Evolutionary conservation across 1,140 invertebrate species (phyloP).

Genomic region (Lethrus apterus): DNA sequence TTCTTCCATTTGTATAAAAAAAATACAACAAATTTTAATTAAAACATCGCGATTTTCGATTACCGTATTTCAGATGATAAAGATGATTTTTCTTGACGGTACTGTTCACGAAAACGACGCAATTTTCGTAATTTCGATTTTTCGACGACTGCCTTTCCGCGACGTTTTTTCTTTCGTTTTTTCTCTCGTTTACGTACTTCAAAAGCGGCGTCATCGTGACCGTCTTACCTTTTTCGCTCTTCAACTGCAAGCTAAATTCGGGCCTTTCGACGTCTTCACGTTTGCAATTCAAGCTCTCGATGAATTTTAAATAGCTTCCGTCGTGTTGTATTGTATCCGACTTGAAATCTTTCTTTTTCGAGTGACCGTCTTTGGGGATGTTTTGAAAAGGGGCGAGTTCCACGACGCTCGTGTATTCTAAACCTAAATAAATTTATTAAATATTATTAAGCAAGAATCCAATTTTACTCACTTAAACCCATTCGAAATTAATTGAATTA

Average conservation of each 20-base stretch:
- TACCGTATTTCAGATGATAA: too few relatives aligned
- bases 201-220: conserved; percentile 52
- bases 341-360: conserved; percentile 54
- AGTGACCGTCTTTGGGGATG: conserved; percentile 54
- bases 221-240: not conserved
- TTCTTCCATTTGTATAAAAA: too few relatives aligned
- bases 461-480: too few relatives aligned
- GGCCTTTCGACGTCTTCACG: conserved; percentile 2
- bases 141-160: not conserved
- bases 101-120: conserved; percentile 22
- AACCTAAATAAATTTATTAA: conserved; percentile 21
- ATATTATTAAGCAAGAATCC: not conserved
- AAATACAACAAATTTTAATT: too few relatives aligned
- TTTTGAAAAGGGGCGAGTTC: conserved; percentile 71
- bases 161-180: conserved; percentile 37
- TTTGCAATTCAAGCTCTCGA: conserved; percentile 41
- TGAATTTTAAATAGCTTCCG: conserved; percentile 57
- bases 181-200: conserved; percentile 57
- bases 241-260: conserved; percentile 13
- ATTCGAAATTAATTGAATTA: too few relatives aligned
- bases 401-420: conserved; percentile 66
- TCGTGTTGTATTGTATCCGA: conserved; percentile 61
- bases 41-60: too few relatives aligned
- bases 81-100: conserved; percentile 16
- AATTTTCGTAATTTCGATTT: conserved; percentile 10